These are phyloP conservation scores for Stichopus horrens DNA, from an alignment of 53 echinoderm and acorn worm genomes.

Conservation along the genomic window DNA sequence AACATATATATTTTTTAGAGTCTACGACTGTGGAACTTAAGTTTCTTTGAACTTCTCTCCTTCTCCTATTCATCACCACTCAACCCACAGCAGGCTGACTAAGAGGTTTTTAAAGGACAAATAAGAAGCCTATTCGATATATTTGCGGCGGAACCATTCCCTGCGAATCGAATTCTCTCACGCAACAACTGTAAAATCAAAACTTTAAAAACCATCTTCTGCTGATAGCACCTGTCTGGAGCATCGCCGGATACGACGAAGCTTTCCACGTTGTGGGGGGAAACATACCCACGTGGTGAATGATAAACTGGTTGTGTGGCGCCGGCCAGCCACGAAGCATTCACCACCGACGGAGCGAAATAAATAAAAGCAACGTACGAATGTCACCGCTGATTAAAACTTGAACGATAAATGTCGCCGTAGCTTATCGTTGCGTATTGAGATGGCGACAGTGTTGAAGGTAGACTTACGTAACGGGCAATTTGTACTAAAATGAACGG, in stretches of 20 bases:
- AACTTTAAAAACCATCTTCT: constrained; percentile 32
- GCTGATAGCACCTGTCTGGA: constrained; percentile 39
- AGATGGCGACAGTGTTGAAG: neutral
- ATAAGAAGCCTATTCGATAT: neutral
- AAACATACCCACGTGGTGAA: constrained; percentile 38
- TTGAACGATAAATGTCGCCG: constrained; percentile 30
- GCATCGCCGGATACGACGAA: neutral
- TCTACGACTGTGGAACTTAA: no score
- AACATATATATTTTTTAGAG: no score
- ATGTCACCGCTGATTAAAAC: constrained; percentile 37
- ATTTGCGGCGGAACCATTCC: neutral
- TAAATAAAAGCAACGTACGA: constrained; percentile 14
- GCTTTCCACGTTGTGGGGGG: constrained; percentile 4
- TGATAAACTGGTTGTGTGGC: neutral
- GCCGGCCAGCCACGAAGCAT: constrained; percentile 31
- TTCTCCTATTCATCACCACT: no score
- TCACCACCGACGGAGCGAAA: constrained; percentile 37
- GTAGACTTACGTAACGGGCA: neutral
- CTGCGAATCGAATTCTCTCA: constrained; percentile 32
- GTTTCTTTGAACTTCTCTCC: no score
- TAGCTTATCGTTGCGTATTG: neutral
- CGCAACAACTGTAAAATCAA: constrained; percentile 36
- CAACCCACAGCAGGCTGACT: no score
- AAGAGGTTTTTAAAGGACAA: no score
- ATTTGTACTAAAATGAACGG: no score